Evolutionary conservation across 53 echinoderm and acorn worm genomes (phyloP), one percentile per base, ranked within the genome.

Genomic region (Echinometra lucunter): DNA sequence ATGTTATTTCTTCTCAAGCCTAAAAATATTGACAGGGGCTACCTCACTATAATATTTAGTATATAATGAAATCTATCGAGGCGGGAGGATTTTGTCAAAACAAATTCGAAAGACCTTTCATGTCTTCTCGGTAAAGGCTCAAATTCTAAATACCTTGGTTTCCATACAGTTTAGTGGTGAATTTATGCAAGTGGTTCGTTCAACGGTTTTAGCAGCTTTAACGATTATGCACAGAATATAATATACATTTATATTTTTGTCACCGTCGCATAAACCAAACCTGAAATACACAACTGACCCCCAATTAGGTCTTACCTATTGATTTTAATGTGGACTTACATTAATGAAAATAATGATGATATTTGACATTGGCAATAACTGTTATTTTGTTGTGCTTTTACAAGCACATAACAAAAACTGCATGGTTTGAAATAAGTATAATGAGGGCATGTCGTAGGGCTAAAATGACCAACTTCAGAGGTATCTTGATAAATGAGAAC

Each of bases 111-210:
- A 38, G 78, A 42, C 42, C 38, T 78, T 35, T 78, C 42, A 78
- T 78, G 38, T 78, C 38, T 38, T 6, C 38, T 37, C 15, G 78
- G 38, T 78, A 42, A 40, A 78, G 42, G 42, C 21, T 78, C 78
- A 78, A 78, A 42, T 78, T 78, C 78, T 78, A 78, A 78, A 78
- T 78, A 40, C 78, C 78, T 78, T 78, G 38, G 78, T 78, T 72
- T 78, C 78, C 28, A 40, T 35, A 78, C 38, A 78, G 17, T 23
- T 78, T 7, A 7, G 19, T 1, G 18, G 6, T 78, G 21, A 13
- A 35, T 72, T 32, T 30, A 30, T 72, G 72, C 72, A 78, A 78
- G 78, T 42, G 42, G 78, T 78, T 78, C 40, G 78, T 78, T 78
- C 40, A 40, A 6, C 78, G 42, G 42, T 78, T 21, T 78, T 78